Base-by-base conservation (phyloP, 2,888 invertebrate genomes). In the Amorpha juglandis region DNA sequence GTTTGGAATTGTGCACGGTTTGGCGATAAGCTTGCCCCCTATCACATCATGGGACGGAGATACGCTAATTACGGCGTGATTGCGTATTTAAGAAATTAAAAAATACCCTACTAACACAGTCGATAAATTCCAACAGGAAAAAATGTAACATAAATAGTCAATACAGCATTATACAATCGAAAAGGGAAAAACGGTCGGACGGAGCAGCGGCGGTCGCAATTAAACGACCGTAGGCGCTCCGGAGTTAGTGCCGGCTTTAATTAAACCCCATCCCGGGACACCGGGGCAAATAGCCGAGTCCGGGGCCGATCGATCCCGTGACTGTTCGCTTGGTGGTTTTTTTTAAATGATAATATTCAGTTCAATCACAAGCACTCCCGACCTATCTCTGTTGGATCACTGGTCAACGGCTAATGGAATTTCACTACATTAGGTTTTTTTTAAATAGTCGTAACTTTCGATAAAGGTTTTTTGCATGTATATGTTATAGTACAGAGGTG, bases 181-280 rank as follows among this genome's bases (percentile, higher is more conserved):
- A 58, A 58, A 58, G 16, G 42, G 58, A 58, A 58, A 58, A 58
- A 58, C n/a, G n/a, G n/a, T 16, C 11, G 12, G 58, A 19, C 58
- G 12, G 42, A 16, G 42, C 19, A 58, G 38, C 38, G 38, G 38
- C 16, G 38, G 55, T 33, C 14, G 55, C 42, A 58, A 58, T 58
- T 58, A 58, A 58, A 19, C 58, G 42, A 9, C 42, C 19, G 42
- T 42, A 58, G 58, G 42, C 58, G 58, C 1, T 16, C 19, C 58
- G 58, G 58, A 58, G 77, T 75, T 76, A 78, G 70, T 74, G 67
- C 72, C 65, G 71, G 69, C 67, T 78, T 78, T 77, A 78, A 78
- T 78, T 78, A 78, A 78, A 77, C 62, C 70, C 69, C 38, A 69
- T 69, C 70, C 67, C 69, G 62, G 70, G 68, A 64, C 50, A 65